Evolutionary conservation across 2,888 invertebrate genomes (phyloP).

Genomic region (Athetis lepigone): DNA sequence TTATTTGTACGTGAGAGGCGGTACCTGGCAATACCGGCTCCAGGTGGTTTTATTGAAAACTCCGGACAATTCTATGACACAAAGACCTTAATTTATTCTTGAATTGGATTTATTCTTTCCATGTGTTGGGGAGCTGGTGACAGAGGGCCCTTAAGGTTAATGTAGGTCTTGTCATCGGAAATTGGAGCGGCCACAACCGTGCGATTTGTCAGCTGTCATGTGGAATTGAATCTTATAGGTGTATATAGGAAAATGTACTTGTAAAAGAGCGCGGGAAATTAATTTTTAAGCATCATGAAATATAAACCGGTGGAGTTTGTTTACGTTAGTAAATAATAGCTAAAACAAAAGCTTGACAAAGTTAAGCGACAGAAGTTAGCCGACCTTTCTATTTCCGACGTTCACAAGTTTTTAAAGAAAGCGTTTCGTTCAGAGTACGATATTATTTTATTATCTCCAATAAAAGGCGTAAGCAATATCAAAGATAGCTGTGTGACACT

Average conservation of each 20-base stretch:
- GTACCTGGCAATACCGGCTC: conserved; percentile 71
- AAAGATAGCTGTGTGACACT: conserved; percentile 76
- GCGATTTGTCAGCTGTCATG: conserved; percentile 84
- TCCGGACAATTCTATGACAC: conserved; percentile 81
- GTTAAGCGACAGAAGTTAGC: conserved; percentile 6
- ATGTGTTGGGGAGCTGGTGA: conserved; percentile 82
- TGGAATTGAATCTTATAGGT: conserved; percentile 82
- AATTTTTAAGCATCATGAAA: conserved; percentile 37
- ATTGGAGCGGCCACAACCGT: conserved; percentile 83
- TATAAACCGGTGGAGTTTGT: not conserved
- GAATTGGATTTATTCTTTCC: conserved; percentile 86
- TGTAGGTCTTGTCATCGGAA: conserved; percentile 88
- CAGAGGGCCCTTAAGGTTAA: conserved; percentile 87
- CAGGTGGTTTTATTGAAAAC: conserved; percentile 73
- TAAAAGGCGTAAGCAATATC: conserved; percentile 65
- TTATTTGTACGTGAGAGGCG: conserved; percentile 72
- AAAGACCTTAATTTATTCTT: conserved; percentile 89
- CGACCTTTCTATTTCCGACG: conserved; percentile 6
- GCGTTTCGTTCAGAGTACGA: conserved; percentile 34
- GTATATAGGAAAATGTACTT: conserved; percentile 66
- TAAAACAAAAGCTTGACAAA: conserved; percentile 12
- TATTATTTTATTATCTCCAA: conserved; percentile 56
- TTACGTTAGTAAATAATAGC: not conserved
- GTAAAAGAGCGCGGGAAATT: conserved; percentile 42
- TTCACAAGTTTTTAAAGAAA: conserved; percentile 27